Evolutionary conservation across 2,113 vertebrate genomes (phyloP), one percentile per base, ranked within the genome.

Genomic region (Coptodon bakossiorum): DNA sequence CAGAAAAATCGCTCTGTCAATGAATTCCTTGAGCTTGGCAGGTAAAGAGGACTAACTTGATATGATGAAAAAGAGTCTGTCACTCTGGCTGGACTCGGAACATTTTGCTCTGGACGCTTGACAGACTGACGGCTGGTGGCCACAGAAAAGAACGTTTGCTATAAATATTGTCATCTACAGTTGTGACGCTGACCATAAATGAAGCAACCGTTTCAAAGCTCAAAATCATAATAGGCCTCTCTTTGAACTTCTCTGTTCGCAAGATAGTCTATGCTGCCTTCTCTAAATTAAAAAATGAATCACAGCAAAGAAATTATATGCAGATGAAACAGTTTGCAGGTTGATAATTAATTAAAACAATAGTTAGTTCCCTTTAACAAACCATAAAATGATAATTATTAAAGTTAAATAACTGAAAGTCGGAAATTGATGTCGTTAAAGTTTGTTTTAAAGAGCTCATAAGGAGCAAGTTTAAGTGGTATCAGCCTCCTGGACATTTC

Each of bases 31-130:
- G 86, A 56, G 82, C 78, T 89, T 95, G 91, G 84, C 93, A 90
- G 92, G 86, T 94, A 90, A 88, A 83, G 88, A 81, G 50, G 81
- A 76, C 43, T 83, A 87, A 84, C 53, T 78, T 90, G 82, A 87
- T 68, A 43, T 90, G 89, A 93, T 82, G 88, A 95, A 92, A 89
- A 53, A n/a, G 63, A 87, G 85, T 76, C 80, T 91, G 90, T 93
- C 92, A 86, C 83, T 85, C 53, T 73, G 87, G 59, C 85, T 84
- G 56, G 73, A 90, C 86, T 89, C 43, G 5, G 85, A 89, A 90
- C 81, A 82, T 86, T 92, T 85, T 87, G 86, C 61, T 83, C 56
- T 36, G 76, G 87, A 90, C 80, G 71, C 52, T 82, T 90, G 83
- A 84, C 82, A 87, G 45, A 57, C 73, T 76, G 6, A 19, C 40